Percentiles rank a stretch among this genome's conserved stretches.
phyloP scores from a whole-genome alignment of 2,113 vertebrate species.

The Oncorhynchus tshawytscha region DNA sequence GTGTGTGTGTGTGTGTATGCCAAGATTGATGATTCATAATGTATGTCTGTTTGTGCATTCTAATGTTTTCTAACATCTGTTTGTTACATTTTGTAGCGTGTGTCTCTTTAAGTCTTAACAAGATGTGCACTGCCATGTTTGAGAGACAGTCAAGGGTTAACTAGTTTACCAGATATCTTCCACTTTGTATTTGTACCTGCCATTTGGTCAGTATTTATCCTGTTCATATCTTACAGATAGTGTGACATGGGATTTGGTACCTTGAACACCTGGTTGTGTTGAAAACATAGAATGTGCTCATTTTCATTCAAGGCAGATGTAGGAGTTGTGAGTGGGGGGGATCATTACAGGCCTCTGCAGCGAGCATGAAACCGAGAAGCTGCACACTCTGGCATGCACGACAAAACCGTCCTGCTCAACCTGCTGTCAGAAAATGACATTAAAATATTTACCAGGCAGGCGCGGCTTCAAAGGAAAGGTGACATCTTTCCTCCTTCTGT shows the following conservation, averaged over 20 bases:
- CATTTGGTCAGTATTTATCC: conserved; percentile 29
- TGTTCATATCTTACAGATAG: conserved; percentile 21
- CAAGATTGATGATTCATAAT: neutral
- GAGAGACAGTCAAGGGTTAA: neutral
- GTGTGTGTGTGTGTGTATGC: neutral
- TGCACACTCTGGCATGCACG: conserved; percentile 17
- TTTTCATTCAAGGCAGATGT: conserved; percentile 11
- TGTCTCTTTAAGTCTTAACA: too few relatives aligned
- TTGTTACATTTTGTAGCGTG: neutral
- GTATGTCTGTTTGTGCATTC: neutral
- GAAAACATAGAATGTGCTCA: neutral
- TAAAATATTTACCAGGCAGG: conserved; percentile 45
- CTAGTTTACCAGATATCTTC: conserved; percentile 4
- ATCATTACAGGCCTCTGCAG: conserved; percentile 19
- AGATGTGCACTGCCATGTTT: too few relatives aligned
- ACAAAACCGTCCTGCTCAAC: conserved; percentile 16
- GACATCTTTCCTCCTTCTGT: conserved; percentile 16
- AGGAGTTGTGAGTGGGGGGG: neutral
- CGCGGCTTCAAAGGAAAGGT: conserved; percentile 11
- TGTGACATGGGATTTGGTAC: neutral
- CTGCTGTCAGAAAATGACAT: conserved; percentile 49
- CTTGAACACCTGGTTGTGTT: neutral
- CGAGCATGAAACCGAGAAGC: conserved; percentile 26
- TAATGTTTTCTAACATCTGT: neutral
- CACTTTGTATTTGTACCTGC: conserved; percentile 21